Evolutionary conservation across 1,140 invertebrate genomes (phyloP).

Genomic region (Sycobia sp.): DNA sequence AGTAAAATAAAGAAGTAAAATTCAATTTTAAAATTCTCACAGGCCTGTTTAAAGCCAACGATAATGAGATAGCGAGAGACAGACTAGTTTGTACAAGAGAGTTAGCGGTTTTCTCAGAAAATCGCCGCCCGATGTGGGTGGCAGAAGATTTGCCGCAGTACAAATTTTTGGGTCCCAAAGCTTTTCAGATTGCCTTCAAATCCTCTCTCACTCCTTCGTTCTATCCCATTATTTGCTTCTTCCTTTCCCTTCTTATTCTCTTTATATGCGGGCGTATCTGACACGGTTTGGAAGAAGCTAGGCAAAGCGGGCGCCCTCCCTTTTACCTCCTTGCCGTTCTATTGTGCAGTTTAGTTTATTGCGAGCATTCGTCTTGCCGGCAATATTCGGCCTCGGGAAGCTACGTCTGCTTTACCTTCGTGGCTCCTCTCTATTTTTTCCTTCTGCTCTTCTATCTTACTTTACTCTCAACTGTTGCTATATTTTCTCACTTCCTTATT

Average conservation of each 20-base stretch:
- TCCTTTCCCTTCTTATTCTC: background rate
- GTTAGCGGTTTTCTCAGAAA: slow-evolving; percentile 6
- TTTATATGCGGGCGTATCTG: background rate
- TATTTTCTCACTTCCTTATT: background rate
- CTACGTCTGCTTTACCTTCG: slow-evolving; percentile 20
- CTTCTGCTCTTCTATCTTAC: background rate
- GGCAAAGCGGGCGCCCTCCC: slow-evolving; percentile 19
- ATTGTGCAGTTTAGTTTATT: slow-evolving; percentile 50
- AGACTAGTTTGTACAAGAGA: background rate
- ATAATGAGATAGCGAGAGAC: background rate
- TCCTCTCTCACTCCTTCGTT: background rate
- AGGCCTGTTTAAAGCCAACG: slow-evolving; percentile 19
- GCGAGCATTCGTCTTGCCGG: slow-evolving; percentile 44
- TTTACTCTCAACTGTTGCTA: background rate
- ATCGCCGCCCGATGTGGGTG: no score
- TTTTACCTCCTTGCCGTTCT: no score
- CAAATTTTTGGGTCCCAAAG: slow-evolving; percentile 14
- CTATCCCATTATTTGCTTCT: background rate
- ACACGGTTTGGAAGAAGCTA: background rate
- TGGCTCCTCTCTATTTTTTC: slow-evolving; percentile 1
- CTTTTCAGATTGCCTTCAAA: slow-evolving; percentile 18
- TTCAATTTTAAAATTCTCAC: no score
- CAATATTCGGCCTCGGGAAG: slow-evolving; percentile 42
- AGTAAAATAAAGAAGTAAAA: no score
- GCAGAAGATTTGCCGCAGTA: no score